Evolutionary conservation across 2,113 vertebrate species (phyloP).

Genomic region (Paradisaea rubra): DNA sequence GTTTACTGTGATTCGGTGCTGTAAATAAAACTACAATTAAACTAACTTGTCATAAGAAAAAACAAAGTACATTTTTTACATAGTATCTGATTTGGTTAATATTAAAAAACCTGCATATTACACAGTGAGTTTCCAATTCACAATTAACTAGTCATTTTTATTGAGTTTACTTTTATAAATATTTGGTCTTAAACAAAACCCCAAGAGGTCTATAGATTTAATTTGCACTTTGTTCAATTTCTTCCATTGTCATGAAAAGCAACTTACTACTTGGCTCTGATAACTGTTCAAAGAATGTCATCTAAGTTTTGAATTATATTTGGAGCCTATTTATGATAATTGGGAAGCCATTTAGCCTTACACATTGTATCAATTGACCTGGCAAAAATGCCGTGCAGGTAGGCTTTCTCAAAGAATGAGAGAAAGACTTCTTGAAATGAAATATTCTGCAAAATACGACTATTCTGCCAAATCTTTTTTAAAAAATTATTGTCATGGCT

Average conservation of each 20-base stretch:
- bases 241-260: neutral
- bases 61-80: neutral
- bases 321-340: neutral
- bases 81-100: neutral
- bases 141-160: neutral
- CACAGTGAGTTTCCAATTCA: neutral
- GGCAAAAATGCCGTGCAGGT: neutral
- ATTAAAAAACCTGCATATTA: neutral
- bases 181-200: constrained; percentile 20
- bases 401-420: neutral
- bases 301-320: neutral
- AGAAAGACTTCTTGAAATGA: neutral
- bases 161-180: neutral
- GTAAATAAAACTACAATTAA: neutral
- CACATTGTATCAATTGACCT: neutral
- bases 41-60: neutral
- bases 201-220: neutral
- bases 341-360: neutral
- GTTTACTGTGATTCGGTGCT: neutral
- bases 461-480: neutral
- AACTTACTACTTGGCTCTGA: neutral
- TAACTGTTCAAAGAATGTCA: constrained; percentile 20
- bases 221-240: neutral
- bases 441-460: neutral
- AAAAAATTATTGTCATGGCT: neutral